Conservation (phyloP, 2,888 invertebrate genomes). For the Euplagia quadripunctaria region DNA sequence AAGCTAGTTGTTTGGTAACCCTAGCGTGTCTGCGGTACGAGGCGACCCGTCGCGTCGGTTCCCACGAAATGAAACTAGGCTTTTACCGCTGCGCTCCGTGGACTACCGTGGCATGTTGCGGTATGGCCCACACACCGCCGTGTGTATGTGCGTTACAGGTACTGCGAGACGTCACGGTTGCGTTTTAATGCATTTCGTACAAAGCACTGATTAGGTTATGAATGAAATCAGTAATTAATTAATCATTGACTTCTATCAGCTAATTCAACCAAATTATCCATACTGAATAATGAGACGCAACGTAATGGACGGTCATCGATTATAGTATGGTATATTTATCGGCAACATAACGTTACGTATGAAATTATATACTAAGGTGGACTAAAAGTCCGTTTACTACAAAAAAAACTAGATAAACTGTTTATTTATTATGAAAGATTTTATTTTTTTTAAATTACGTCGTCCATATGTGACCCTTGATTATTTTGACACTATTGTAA, state of each 20-base stretch:
- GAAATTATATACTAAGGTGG: no score
- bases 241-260: neutral
- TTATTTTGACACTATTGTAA: conserved; percentile 5
- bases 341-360: no score
- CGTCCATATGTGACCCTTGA: conserved; percentile 14
- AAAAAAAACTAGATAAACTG: no score
- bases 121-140: conserved; percentile 8
- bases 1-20: conserved; percentile 9
- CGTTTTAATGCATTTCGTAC: neutral
- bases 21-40: conserved; percentile 2
- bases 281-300: no score
- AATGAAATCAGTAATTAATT: neutral
- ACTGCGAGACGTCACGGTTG: conserved; percentile 5
- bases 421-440: no score
- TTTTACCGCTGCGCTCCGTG: conserved; percentile 23
- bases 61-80: conserved; percentile 54
- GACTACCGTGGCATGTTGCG: conserved; percentile 36
- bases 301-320: no score
- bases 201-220: neutral
- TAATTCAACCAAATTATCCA: no score
- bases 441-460: conserved; percentile 5
- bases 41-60: conserved; percentile 20
- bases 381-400: no score
- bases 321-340: no score
- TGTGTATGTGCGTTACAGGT: neutral